Evolutionary conservation across 1,140 invertebrate species (phyloP), one percentile per base, ranked within the genome.

Genomic region (Mylabris phalerata): DNA sequence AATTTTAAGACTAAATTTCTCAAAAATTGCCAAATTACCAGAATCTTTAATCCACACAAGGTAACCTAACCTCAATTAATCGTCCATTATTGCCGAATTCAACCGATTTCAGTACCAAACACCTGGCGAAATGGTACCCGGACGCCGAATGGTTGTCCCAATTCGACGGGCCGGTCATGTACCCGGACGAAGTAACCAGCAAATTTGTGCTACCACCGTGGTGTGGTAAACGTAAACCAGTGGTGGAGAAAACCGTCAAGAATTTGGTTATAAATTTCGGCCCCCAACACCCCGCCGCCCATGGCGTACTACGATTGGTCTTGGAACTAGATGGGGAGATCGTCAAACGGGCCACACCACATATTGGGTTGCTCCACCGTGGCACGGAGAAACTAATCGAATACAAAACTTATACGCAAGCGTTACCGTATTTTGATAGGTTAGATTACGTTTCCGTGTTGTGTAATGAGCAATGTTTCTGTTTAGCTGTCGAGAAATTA

Each of bases 371-470:
- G 2, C 79, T 99, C 1, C 97, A 99, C 78, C 82, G 95, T 54
- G 96, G 90, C 13, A 98, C 96, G 3, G 96, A 99, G 73, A 99
- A 99, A 73, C 78, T 99, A 3, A 98, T 98, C 60, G 96, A 99
- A 76, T 94, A 98, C 73, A 99, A 99, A 77, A 98, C 96, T 0
- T 99, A 98, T 73, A 93, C 88, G 4, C 93, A 98, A 78, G 95
- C 95, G 1, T 76, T 99, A 52, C 97, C 97, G 0, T 99, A 98
- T 74, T 98, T 98, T 74, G 96, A 98, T 79, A 85, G 97, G 3
- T 79, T 99, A n/a, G 97, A 99, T 76, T 99, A 99, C 73, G 95
- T 98, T 0, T 98, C 95, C 1, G 98, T 98, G 95, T 98, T 99
- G 96, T 93, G 90, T 76, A 98, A 98, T 75, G 97, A 99, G 74